Evolutionary conservation across 2,113 vertebrate species (phyloP).

Genomic region (Physeter macrocephalus): DNA sequence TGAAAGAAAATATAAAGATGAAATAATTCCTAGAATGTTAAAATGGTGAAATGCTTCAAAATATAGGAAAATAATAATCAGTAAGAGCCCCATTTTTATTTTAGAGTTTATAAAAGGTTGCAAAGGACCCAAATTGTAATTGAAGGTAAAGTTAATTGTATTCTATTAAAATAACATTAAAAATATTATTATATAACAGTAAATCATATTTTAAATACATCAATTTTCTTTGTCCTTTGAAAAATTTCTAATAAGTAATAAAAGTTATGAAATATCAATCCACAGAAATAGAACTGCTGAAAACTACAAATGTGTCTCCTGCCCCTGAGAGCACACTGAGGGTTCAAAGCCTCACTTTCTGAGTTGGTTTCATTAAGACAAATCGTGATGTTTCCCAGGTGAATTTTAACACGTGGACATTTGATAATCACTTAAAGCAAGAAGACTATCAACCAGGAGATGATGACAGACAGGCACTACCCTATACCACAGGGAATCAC

Average conservation of each 20-base stretch:
- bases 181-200: neutral
- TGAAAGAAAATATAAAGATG: neutral
- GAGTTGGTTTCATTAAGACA: neutral
- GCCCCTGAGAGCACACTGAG: rapidly evolving
- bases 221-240: neutral
- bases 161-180: neutral
- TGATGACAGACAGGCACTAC: rapidly evolving
- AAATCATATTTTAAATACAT: neutral
- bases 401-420: neutral
- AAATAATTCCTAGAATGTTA: neutral
- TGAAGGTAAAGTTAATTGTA: neutral
- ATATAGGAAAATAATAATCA: neutral
- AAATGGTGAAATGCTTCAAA: neutral
- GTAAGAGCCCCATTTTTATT: neutral
- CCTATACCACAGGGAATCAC: rapidly evolving
- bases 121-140: neutral
- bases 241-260: neutral
- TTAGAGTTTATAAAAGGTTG: neutral
- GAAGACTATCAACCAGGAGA: rapidly evolving
- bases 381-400: neutral
- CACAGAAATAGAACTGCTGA: neutral
- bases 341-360: neutral
- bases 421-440: neutral
- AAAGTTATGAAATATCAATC: neutral
- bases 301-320: rapidly evolving